Base-by-base conservation (phyloP, 2,888 invertebrate species). In the Melanchra persicariae region DNA sequence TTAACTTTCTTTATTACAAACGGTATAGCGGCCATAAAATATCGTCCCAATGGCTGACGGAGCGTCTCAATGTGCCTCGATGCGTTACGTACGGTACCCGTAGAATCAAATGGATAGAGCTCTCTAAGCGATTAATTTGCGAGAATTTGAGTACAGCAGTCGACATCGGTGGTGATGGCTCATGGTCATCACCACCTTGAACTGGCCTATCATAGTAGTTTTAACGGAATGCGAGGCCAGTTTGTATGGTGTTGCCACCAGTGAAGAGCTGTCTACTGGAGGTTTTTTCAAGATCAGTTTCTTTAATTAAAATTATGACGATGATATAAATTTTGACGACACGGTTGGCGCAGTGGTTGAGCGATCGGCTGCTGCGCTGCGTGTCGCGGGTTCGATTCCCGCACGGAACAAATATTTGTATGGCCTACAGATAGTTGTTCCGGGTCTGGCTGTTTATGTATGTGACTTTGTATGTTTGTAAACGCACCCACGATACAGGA, bases 21-120 rank as follows among this genome's bases (percentile, higher is more conserved):
- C 43, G 47, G 49, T 30, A 51, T 19, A 45, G 51, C 22, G 9
- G 12, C 26, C 45, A 65, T 73, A 75, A 43, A 64, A 47, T 66
- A 58, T 37, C 34, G 51, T 73, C 43, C 43, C 37, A 24, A 51
- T 65, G 45, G 17, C 34, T 47, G 58, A n/a, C 76, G 76, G 65
- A 45, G 67, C 76, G 37, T 45, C 26, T 55, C 74, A 22, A 43
- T 52, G 51, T 45, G 72, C 51, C 15, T 9, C 45, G 76, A 65
- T 58, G 76, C 72, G 67, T 65, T 74, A 60, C 60, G 5, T 26
- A 37, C 12, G 26, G 34, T 52, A 54, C 37, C 26, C 74, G 19
- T 17, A 37, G 8, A 43, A 66, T n/a, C 19, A 66, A 68, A 67
- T 24, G 24, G 9, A 43, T 26, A 24, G 22, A 52, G 34, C 68